phyloP scores from a whole-genome alignment of 1,140 invertebrate species.

The Neoseiulus cucumeris region DNA sequence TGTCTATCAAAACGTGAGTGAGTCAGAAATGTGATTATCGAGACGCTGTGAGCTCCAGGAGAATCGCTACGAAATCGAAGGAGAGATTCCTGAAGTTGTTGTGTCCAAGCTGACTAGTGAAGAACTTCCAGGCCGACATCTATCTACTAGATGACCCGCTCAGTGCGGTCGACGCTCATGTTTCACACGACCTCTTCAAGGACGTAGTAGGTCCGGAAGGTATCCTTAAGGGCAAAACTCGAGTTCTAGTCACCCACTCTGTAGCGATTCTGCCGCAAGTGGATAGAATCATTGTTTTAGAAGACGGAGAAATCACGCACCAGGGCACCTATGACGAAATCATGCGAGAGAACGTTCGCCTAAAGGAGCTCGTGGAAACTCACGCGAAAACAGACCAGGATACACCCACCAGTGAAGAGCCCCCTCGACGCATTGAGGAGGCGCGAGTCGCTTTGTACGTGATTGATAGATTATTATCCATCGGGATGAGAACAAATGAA shows the following conservation, averaged over 20 bases:
- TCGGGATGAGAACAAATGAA: no score
- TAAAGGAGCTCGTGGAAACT: not conserved
- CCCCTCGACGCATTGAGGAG: no score
- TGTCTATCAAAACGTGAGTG: not conserved
- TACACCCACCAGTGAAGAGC: not conserved
- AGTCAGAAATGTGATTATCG: no score
- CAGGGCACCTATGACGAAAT: slow-evolving; percentile 45
- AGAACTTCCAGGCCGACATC: slow-evolving; percentile 30
- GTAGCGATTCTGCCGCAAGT: slow-evolving; percentile 67
- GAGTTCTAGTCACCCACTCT: slow-evolving; percentile 72
- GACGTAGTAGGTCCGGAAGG: slow-evolving; percentile 30
- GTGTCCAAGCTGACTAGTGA: slow-evolving; percentile 17
- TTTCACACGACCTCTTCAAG: slow-evolving; percentile 26
- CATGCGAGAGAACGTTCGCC: slow-evolving; percentile 16
- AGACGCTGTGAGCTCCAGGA: no score
- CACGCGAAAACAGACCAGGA: not conserved
- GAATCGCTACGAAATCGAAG: no score
- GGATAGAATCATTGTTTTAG: slow-evolving; percentile 63
- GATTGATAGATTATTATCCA: no score
- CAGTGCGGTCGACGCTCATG: slow-evolving; percentile 34
- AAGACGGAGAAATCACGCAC: slow-evolving; percentile 60
- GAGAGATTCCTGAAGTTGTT: not conserved
- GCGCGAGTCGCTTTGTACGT: no score
- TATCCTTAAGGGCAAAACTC: slow-evolving; percentile 35
- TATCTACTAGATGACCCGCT: slow-evolving; percentile 34